A percentile compares a stretch with the other conserved stretches of the same genome.
Conservation (phyloP, 2,113 vertebrate genomes). For the Geococcyx californianus region DNA sequence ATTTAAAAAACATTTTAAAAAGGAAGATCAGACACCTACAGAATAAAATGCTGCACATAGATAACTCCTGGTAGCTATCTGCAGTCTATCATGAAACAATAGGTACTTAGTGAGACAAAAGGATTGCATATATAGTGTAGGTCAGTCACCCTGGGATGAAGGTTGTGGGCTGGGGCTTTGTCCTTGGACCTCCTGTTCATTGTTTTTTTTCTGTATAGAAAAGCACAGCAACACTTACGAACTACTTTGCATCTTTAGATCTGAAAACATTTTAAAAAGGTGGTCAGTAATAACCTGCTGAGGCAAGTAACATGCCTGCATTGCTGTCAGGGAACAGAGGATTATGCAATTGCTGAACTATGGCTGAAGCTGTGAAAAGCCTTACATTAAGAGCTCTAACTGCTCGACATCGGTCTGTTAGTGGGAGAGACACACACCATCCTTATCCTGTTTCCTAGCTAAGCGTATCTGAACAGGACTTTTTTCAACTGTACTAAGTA, state of each 20-base stretch:
- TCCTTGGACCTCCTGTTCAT: background rate
- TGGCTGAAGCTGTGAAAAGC: background rate
- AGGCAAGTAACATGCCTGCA: background rate
- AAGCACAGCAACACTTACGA: background rate
- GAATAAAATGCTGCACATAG: background rate
- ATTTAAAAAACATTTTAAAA: background rate
- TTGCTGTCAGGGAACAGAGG: background rate
- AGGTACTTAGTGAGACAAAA: background rate
- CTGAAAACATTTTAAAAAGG: background rate
- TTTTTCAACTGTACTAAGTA: background rate
- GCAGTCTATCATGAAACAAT: background rate
- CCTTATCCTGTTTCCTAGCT: background rate
- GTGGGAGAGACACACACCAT: background rate
- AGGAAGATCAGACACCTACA: background rate
- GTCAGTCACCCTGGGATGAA: background rate
- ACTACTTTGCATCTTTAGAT: background rate
- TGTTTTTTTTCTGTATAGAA: background rate
- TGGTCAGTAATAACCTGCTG: background rate
- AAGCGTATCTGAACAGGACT: background rate
- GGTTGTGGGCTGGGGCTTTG: background rate
- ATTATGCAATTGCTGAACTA: accelerated
- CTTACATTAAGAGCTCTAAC: background rate
- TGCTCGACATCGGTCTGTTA: background rate
- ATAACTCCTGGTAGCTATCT: background rate
- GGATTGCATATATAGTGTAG: background rate